Evolutionary conservation across 2,113 vertebrate species (phyloP).

Genomic region (Pao palembangensis): DNA sequence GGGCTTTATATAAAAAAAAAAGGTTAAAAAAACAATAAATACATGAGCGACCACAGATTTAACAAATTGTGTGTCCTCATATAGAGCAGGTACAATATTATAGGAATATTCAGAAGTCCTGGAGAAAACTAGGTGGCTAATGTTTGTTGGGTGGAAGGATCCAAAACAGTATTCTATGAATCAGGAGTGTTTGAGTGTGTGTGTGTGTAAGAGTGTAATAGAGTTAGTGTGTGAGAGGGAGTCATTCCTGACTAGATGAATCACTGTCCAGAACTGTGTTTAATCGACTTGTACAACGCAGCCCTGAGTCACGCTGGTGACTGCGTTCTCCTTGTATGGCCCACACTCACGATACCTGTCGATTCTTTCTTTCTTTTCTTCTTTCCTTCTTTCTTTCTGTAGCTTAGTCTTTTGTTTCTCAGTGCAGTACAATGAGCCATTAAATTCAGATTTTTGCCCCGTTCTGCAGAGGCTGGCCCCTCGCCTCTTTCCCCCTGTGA

Average conservation of each 20-base stretch:
- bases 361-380: slow-evolving; percentile 27
- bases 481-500: slow-evolving; percentile 45
- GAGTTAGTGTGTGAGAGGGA: slow-evolving; percentile 1
- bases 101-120: neutral
- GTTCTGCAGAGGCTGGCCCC: slow-evolving; percentile 50
- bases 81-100: slow-evolving; percentile 13
- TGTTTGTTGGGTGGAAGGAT: slow-evolving; percentile 11
- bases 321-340: slow-evolving; percentile 34
- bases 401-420: slow-evolving; percentile 19
- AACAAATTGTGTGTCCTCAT: neutral
- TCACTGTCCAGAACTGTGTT: slow-evolving; percentile 40
- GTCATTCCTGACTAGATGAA: slow-evolving; percentile 45
- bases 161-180: slow-evolving; percentile 16
- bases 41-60: neutral
- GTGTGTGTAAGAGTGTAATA: neutral
- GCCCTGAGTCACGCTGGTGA: slow-evolving; percentile 58
- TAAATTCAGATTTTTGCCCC: slow-evolving; percentile 54
- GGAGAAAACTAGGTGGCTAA: neutral
- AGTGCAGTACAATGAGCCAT: slow-evolving; percentile 32
- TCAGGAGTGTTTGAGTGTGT: slow-evolving; percentile 14
- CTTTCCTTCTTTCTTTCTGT: neutral
- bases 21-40: neutral
- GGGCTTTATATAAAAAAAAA: neutral
- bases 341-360: slow-evolving; percentile 47
- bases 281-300: slow-evolving; percentile 40